These are phyloP conservation scores for Stigmatopora argus DNA, from an alignment of 2,113 vertebrate genomes.

Conservation along the genomic window DNA sequence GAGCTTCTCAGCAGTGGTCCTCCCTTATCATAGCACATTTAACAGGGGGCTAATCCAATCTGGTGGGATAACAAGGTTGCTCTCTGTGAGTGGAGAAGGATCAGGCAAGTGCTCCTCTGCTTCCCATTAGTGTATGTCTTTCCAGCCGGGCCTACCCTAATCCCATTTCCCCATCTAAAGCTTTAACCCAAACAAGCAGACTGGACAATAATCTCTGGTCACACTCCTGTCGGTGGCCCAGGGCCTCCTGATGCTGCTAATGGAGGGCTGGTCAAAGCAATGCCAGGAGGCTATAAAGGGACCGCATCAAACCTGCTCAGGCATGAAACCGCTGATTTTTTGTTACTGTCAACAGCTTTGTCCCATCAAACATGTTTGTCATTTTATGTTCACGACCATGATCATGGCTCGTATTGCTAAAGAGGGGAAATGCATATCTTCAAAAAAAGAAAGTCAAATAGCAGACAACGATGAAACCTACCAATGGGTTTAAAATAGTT, in stretches of 20 bases:
- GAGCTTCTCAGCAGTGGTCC: slow-evolving; percentile 60
- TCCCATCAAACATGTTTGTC: slow-evolving; percentile 36
- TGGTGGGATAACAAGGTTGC: slow-evolving; percentile 69
- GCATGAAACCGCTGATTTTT: slow-evolving; percentile 28
- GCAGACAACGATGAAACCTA: neutral
- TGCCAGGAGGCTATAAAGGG: slow-evolving; percentile 42
- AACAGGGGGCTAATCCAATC: slow-evolving; percentile 74
- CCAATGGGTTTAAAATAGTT: slow-evolving; percentile 25
- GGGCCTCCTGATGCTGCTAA: slow-evolving; percentile 59
- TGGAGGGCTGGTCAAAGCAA: slow-evolving; percentile 47
- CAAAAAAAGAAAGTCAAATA: slow-evolving; percentile 21
- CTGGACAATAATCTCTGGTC: slow-evolving; percentile 71
- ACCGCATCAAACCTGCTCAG: slow-evolving; percentile 37
- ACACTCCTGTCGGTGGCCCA: slow-evolving; percentile 62
- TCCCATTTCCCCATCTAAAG: slow-evolving; percentile 76
- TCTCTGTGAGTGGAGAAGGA: slow-evolving; percentile 64
- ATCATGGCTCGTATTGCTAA: slow-evolving; percentile 5
- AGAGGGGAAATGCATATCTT: slow-evolving; percentile 14
- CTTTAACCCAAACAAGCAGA: slow-evolving; percentile 73
- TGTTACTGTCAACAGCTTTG: slow-evolving; percentile 22
- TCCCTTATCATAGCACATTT: slow-evolving; percentile 71
- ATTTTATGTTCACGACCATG: slow-evolving; percentile 13
- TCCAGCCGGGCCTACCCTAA: slow-evolving; percentile 69
- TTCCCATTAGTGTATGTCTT: slow-evolving; percentile 67
- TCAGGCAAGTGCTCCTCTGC: slow-evolving; percentile 65